Base-by-base conservation (phyloP, 92 coral and sea anemone species). In the Nematostella vectensis region DNA sequence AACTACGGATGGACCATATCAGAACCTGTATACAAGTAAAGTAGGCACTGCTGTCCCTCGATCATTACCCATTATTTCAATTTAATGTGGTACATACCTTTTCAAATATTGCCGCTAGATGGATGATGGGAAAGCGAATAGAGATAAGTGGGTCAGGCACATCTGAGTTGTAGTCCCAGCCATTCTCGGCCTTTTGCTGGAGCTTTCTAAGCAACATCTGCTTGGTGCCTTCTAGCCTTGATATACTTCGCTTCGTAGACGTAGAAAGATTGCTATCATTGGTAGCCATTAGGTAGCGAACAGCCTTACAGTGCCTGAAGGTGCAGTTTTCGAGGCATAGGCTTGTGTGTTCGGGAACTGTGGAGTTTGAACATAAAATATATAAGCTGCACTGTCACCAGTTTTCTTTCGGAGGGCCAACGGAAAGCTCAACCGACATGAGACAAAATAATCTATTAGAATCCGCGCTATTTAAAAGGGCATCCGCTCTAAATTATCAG, bases 31-130 rank as follows among this genome's bases (percentile, higher is more conserved):
- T n/a, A n/a, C n/a, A n/a, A n/a, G n/a, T n/a, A n/a, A n/a, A n/a
- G n/a, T n/a, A n/a, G n/a, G n/a, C n/a, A n/a, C n/a, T n/a, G n/a
- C n/a, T n/a, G n/a, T n/a, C n/a, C n/a, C n/a, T n/a, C n/a, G n/a
- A n/a, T n/a, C n/a, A n/a, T n/a, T n/a, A n/a, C n/a, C n/a, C n/a
- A n/a, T n/a, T n/a, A n/a, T n/a, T n/a, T n/a, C n/a, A n/a, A n/a
- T n/a, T n/a, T n/a, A n/a, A n/a, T n/a, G n/a, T n/a, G n/a, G 40
- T 11, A 45, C 23, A 9, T 6, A 45, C 51, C 63, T 66, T 66
- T 11, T 60, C 63, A 1, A 66, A 48, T 27, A 42, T 19, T 15
- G 54, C 58, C 11, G 65, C 63, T 15, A 66, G 64, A 44, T 66
- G 72, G 11, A 45, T 22, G 25, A 66, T 6, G 11, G 72, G 63